These are phyloP conservation scores for Anas acuta DNA, from an alignment of 2,797 vertebrate genomes.

Conservation along the genomic window DNA sequence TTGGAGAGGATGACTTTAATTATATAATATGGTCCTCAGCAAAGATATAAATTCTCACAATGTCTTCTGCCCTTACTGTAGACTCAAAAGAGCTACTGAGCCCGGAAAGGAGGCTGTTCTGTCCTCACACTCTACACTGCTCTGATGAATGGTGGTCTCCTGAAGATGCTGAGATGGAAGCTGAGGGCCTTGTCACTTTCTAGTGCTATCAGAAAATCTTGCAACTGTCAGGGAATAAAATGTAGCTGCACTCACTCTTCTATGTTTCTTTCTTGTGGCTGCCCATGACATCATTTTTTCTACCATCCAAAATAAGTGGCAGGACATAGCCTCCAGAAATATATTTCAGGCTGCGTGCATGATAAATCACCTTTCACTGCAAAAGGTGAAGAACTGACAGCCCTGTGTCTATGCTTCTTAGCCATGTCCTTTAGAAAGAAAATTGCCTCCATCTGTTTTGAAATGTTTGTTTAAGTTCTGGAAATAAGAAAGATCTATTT, in stretches of 20 bases:
- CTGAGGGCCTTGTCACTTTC: not conserved
- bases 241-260: not conserved
- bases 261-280: not conserved
- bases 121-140: not conserved
- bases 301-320: not conserved
- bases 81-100: not conserved
- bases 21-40: not conserved
- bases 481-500: not conserved
- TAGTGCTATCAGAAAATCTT: not conserved
- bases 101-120: not conserved
- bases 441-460: not conserved
- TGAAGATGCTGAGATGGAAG: not conserved
- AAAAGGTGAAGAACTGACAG: not conserved
- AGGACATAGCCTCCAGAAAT: not conserved
- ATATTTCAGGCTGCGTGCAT: not conserved
- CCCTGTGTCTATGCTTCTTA: not conserved
- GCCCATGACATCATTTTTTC: not conserved
- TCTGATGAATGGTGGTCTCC: not conserved
- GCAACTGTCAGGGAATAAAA: not conserved
- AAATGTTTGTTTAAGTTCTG: not conserved
- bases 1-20: not conserved
- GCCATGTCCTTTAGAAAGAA: not conserved
- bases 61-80: not conserved
- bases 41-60: not conserved
- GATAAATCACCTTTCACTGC: not conserved